phyloP scores from a whole-genome alignment of 2,113 vertebrate genomes.

The Thamnophis sirtalis region DNA sequence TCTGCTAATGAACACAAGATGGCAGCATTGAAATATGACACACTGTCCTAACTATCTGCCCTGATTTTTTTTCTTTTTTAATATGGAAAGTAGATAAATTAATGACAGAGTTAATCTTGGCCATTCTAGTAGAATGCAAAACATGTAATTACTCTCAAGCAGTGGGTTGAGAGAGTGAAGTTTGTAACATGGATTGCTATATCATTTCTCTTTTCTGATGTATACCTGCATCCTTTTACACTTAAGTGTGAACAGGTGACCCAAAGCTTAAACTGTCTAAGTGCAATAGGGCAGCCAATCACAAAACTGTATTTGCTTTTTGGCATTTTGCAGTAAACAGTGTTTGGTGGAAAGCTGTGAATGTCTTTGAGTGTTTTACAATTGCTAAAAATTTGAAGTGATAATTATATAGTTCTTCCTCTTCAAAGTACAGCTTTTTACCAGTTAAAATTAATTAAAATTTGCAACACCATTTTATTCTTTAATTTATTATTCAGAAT shows the following conservation, averaged over 20 bases:
- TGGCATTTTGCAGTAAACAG: neutral
- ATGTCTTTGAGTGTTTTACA: constrained; percentile 12
- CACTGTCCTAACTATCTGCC: constrained; percentile 15
- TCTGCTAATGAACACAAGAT: constrained; percentile 61
- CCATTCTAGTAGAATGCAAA: constrained; percentile 43
- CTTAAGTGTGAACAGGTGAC: neutral
- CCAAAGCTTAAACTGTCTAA: neutral
- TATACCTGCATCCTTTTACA: neutral
- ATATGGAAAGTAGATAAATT: constrained; percentile 49
- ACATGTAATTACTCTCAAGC: constrained; percentile 40
- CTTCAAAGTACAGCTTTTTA: neutral
- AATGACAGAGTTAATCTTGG: constrained; percentile 63
- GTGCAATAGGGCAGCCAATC: neutral
- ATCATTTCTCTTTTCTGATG: neutral
- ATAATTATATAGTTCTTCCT: neutral
- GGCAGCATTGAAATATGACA: constrained; percentile 67
- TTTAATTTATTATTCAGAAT: neutral
- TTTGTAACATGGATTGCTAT: constrained; percentile 26
- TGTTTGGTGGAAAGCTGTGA: neutral
- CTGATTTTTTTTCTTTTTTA: constrained; percentile 37
- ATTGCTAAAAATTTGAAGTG: constrained; percentile 10
- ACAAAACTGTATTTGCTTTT: constrained; percentile 9
- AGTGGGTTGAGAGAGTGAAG: constrained; percentile 13
- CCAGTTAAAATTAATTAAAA: neutral
- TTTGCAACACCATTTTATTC: neutral